A percentile compares a stretch with the other conserved stretches of the same genome.
These are phyloP conservation scores for Orthonyx spaldingii DNA, from an alignment of 2,113 vertebrate genomes.

Conservation along the genomic window DNA sequence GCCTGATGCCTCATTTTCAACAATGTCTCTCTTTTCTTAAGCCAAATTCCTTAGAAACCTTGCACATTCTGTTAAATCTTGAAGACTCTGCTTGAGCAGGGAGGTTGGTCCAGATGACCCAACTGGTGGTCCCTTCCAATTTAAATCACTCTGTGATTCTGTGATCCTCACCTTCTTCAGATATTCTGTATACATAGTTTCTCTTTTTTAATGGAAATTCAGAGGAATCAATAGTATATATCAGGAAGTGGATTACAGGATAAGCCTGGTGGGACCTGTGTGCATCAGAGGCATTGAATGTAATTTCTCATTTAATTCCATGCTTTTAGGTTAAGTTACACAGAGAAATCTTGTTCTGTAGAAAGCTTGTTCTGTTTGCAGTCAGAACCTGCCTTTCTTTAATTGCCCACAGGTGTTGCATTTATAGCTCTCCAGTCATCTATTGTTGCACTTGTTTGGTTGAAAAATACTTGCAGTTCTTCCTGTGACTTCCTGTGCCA, in stretches of 20 bases:
- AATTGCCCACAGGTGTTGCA: not conserved
- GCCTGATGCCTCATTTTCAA: not conserved
- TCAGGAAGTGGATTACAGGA: not conserved
- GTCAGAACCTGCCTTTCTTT: not conserved
- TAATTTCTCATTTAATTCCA: not conserved
- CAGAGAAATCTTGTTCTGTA: not conserved
- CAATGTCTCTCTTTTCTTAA: not conserved
- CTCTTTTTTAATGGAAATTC: not conserved
- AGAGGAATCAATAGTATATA: not conserved
- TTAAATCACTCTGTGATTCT: not conserved
- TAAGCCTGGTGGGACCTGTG: not conserved
- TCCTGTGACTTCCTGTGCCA: not conserved
- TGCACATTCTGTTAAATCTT: not conserved
- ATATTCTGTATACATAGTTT: not conserved
- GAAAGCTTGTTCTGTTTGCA: not conserved
- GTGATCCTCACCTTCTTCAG: not conserved
- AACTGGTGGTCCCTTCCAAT: not conserved
- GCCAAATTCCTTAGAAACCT: not conserved
- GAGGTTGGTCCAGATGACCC: not conserved
- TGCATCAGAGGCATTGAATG: not conserved
- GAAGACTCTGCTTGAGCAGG: not conserved
- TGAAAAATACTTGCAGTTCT: not conserved
- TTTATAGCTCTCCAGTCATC: not conserved
- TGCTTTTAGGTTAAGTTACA: not conserved
- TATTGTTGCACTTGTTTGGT: not conserved